Conservation (phyloP, 2,113 vertebrate species). For the Sula dactylatra region DNA sequence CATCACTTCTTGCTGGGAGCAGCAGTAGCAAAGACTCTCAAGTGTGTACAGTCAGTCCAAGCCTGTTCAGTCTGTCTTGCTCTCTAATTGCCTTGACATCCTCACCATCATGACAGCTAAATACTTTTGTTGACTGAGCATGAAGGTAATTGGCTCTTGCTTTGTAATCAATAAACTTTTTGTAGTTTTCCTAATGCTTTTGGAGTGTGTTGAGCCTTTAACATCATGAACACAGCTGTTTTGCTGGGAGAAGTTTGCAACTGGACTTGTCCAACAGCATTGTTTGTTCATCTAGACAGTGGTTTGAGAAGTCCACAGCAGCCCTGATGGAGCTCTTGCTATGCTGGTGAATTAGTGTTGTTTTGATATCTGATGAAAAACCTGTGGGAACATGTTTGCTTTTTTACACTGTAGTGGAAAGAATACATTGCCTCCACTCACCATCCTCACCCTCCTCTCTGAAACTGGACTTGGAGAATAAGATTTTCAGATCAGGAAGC, state of each 20-base stretch:
- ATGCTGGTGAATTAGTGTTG: neutral
- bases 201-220: neutral
- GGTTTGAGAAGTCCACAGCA: neutral
- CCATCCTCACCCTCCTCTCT: neutral
- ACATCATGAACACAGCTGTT: neutral
- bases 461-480: neutral
- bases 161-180: neutral
- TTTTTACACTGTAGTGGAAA: neutral
- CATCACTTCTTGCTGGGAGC: neutral
- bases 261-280: neutral
- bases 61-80: neutral
- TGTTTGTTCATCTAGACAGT: neutral
- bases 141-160: neutral
- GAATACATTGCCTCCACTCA: neutral
- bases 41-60: neutral
- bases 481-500: neutral
- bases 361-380: conserved; percentile 10
- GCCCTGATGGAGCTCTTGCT: neutral
- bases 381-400: neutral
- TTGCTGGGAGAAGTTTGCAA: neutral
- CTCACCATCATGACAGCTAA: neutral
- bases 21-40: neutral
- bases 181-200: neutral
- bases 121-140: neutral
- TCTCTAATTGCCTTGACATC: neutral